Conservation (phyloP, 2,797 vertebrate genomes). For the Pangasius mekongensis region DNA sequence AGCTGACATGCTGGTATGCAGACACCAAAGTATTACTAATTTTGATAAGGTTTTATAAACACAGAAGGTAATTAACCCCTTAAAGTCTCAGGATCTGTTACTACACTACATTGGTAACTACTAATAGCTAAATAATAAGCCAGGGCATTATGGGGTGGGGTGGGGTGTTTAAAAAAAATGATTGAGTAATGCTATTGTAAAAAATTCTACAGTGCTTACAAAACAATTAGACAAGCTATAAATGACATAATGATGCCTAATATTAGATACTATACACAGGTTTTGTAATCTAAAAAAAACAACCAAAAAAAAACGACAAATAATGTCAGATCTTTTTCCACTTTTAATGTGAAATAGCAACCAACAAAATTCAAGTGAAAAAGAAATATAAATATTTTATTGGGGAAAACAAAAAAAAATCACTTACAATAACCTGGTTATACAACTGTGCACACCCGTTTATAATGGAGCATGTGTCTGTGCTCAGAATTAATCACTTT, state of each 20-base stretch:
- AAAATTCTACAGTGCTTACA: not conserved
- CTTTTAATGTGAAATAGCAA: not conserved
- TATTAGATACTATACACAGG: not conserved
- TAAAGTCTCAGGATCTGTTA: not conserved
- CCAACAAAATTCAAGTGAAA: not conserved
- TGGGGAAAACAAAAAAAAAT: too few species aligned
- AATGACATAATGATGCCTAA: not conserved
- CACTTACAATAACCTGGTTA: too few species aligned
- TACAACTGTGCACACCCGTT: not conserved
- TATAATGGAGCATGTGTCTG: not conserved
- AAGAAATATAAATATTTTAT: too few species aligned
- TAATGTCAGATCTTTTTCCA: not conserved
- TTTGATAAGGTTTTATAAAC: not conserved
- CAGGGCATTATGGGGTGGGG: too few species aligned
- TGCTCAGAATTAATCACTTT: too few species aligned
- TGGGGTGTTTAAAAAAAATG: not conserved
- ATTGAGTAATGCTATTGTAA: not conserved
- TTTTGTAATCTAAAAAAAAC: not conserved
- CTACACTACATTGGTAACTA: not conserved
- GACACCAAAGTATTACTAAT: not conserved
- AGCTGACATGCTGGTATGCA: not conserved
- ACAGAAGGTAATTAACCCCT: conserved; percentile 3
- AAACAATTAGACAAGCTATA: not conserved
- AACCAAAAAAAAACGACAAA: too few species aligned
- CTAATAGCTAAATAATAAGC: too few species aligned